Evolutionary conservation across 2,888 invertebrate genomes (phyloP), one percentile per base, ranked within the genome.

Genomic region (Lapara coniferarum): DNA sequence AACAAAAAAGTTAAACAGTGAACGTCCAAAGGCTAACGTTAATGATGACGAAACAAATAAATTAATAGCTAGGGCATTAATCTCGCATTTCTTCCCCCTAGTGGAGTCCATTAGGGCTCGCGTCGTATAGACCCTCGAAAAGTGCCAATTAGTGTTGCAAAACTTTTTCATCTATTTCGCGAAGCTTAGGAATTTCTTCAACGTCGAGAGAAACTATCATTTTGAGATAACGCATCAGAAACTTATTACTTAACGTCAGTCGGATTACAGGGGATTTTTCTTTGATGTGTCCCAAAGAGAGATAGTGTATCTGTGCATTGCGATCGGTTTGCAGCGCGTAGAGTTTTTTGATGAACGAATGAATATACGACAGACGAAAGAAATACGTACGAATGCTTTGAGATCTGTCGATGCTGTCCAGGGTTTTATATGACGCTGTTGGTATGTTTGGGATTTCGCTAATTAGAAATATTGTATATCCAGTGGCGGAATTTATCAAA

Each of bases 171-270:
- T 63, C 63, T 63, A 49, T 63, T 49, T 63, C 63, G 16, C 13
- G 5, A 7, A 63, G 46, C 49, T 37, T 44, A 49, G 63, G 49
- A 46, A 19, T 49, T 63, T 19, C 46, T 63, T 63, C 19, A 56
- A 37, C 37, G 37, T 37, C 19, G 19, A 19, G 13, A 46, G 44
- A 6, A 46, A 67, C 55, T 72, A 71, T 71, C 70, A 57, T 57
- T 67, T 78, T 6, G 46, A 63, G 81, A 84, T 82, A 81, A 81
- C 79, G 76, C 79, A 80, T 81, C 78, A 79, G 78, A 79, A 85
- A 85, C 84, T 85, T 85, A 84, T 86, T 85, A 84, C 86, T 86
- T 84, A 83, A 81, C 77, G 76, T 75, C 75, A 76, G 78, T 78
- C 76, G 79, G 81, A 85, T 84, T 82, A 82, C 78, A 70, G 78